phyloP scores from a whole-genome alignment of 2,113 vertebrate species.

The Syrmaticus mikado region DNA sequence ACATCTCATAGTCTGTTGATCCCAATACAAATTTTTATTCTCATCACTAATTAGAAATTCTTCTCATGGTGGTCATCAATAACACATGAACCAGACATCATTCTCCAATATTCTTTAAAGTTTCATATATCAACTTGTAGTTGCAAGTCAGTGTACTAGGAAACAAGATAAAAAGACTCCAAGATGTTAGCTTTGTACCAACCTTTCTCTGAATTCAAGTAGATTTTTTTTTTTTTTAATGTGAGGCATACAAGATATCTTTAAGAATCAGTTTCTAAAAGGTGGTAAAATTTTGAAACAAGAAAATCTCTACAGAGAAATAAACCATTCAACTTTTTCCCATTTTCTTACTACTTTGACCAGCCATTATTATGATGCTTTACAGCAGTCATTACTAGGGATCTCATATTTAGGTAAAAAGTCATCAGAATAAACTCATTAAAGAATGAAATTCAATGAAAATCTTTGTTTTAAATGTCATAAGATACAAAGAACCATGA shows the following conservation, averaged over 20 bases:
- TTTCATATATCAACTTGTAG: background rate
- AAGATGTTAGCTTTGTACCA: background rate
- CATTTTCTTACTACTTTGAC: background rate
- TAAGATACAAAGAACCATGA: conserved; percentile 2
- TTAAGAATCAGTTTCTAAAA: background rate
- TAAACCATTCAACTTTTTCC: background rate
- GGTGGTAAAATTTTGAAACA: background rate
- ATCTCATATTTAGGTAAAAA: background rate
- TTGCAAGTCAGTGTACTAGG: background rate
- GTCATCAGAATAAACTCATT: background rate
- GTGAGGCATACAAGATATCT: background rate
- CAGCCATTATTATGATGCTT: background rate
- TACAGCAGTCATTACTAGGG: background rate
- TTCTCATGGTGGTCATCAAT: background rate
- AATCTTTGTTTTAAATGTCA: background rate
- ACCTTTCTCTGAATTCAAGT: background rate
- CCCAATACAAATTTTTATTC: background rate
- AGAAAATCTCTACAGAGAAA: background rate
- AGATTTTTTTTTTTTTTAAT: background rate
- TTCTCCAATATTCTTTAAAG: background rate
- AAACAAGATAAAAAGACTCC: background rate
- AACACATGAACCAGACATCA: background rate
- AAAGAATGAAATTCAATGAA: background rate
- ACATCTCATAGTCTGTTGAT: background rate
- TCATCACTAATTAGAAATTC: background rate